These are phyloP conservation scores for Nasonia longicornis DNA, from an alignment of 1,140 invertebrate genomes.

Conservation along the genomic window DNA sequence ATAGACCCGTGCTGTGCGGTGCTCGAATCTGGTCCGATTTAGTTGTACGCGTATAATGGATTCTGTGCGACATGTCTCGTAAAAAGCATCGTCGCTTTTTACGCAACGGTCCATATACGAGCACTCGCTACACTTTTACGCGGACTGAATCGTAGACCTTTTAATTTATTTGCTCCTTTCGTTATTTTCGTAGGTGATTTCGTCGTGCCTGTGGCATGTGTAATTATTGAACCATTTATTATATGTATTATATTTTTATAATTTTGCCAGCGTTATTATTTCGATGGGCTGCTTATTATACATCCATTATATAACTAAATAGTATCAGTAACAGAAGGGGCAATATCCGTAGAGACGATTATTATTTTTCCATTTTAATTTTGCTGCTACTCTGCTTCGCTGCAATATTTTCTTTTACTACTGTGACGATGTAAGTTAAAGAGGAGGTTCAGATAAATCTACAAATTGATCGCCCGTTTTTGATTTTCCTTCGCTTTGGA, in stretches of 20 bases:
- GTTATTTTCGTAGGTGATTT: constrained; percentile 39
- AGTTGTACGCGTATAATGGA: too few species aligned
- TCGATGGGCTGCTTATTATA: not conserved
- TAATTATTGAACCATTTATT: constrained; percentile 8
- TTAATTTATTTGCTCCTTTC: not conserved
- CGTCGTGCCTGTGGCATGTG: constrained; percentile 34
- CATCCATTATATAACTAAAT: too few species aligned
- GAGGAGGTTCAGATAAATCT: too few species aligned
- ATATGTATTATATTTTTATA: constrained; percentile 20
- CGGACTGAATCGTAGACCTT: not conserved
- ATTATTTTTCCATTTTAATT: not conserved
- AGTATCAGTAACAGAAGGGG: too few species aligned
- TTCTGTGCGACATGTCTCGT: too few species aligned
- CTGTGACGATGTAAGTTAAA: too few species aligned
- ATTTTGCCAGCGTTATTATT: constrained; percentile 4
- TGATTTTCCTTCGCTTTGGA: not conserved
- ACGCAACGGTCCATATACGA: not conserved
- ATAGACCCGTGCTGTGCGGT: not conserved
- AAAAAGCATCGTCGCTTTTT: too few species aligned
- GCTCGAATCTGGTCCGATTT: not conserved
- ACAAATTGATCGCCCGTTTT: too few species aligned
- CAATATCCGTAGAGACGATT: not conserved
- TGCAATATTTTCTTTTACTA: not conserved
- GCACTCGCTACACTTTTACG: not conserved
- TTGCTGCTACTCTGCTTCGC: not conserved